Conservation (phyloP, 2,888 invertebrate species). For the Linyphia triangularis region DNA sequence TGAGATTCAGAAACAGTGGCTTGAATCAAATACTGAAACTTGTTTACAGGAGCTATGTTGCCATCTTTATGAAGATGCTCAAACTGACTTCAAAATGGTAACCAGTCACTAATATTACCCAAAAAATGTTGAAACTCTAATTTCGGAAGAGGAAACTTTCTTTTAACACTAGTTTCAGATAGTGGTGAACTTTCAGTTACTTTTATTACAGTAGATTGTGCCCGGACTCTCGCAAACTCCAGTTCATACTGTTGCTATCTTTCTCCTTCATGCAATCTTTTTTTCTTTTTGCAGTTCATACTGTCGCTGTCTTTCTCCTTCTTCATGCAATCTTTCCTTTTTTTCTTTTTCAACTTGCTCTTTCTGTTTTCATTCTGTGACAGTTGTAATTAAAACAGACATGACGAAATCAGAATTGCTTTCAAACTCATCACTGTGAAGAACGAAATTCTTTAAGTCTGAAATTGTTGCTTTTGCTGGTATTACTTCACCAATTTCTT, state of each 20-base stretch:
- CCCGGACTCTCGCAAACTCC: background rate
- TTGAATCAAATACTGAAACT: slow-evolving; percentile 77
- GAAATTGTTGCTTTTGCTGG: background rate
- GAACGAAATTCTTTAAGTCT: background rate
- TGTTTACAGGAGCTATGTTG: slow-evolving; percentile 34
- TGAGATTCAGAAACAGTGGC: slow-evolving; percentile 74
- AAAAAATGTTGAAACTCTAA: slow-evolving; percentile 77
- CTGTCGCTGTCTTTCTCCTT: background rate
- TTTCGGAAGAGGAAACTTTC: slow-evolving; percentile 63
- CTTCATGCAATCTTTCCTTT: background rate
- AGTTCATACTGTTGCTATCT: background rate
- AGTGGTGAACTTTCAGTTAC: background rate
- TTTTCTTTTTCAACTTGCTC: background rate
- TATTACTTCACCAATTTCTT: background rate
- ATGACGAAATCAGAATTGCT: background rate
- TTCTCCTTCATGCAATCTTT: background rate
- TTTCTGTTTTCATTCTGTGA: background rate
- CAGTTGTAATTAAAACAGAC: background rate
- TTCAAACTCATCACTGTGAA: background rate
- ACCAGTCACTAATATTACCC: slow-evolving; percentile 77
- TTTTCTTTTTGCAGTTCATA: background rate
- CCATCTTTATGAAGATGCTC: slow-evolving; percentile 77
- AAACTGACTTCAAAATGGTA: slow-evolving; percentile 77
- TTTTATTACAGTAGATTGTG: background rate
- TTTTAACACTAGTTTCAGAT: background rate